These are phyloP conservation scores for Hirtodrosophila duncani DNA, from an alignment of 2,888 invertebrate genomes.

Conservation along the genomic window DNA sequence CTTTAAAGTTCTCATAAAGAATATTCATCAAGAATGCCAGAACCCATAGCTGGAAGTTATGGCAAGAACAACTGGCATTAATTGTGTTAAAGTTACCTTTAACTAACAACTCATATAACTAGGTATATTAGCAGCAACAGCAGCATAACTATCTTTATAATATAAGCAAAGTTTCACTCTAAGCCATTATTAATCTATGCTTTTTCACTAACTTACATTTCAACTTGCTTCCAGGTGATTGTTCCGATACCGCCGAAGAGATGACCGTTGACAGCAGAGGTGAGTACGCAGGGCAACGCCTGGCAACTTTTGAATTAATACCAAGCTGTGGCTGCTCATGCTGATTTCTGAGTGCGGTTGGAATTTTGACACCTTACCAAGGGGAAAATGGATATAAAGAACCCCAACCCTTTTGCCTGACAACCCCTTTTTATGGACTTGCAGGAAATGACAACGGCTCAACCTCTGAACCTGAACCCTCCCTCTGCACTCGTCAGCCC, in stretches of 20 bases:
- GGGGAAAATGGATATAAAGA: conserved; percentile 1
- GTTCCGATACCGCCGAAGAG: conserved; percentile 77
- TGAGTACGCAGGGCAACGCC: conserved; percentile 45
- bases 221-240: conserved; percentile 77
- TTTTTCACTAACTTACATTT: no score
- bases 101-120: conserved; percentile 22
- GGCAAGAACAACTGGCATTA: no score
- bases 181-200: conserved; percentile 75
- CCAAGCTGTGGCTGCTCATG: conserved; percentile 10
- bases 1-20: no score
- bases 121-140: conserved; percentile 17
- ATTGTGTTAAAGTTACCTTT: conserved; percentile 18
- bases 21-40: no score
- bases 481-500: not conserved
- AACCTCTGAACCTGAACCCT: conserved; percentile 4
- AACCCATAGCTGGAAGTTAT: no score
- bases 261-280: conserved; percentile 78
- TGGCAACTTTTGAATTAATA: conserved; percentile 24
- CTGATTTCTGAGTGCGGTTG: conserved; percentile 46
- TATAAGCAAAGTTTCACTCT: conserved; percentile 61
- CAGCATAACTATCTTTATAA: no score
- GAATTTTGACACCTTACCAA: conserved; percentile 55
- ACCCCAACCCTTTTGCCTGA: conserved; percentile 38
- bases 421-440: conserved; percentile 48
- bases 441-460: conserved; percentile 52